Percentiles rank a stretch among this genome's conserved stretches.
These are phyloP conservation scores for Petrocephalus schoutedeni DNA, from an alignment of 2,797 vertebrate species.

Conservation along the genomic window DNA sequence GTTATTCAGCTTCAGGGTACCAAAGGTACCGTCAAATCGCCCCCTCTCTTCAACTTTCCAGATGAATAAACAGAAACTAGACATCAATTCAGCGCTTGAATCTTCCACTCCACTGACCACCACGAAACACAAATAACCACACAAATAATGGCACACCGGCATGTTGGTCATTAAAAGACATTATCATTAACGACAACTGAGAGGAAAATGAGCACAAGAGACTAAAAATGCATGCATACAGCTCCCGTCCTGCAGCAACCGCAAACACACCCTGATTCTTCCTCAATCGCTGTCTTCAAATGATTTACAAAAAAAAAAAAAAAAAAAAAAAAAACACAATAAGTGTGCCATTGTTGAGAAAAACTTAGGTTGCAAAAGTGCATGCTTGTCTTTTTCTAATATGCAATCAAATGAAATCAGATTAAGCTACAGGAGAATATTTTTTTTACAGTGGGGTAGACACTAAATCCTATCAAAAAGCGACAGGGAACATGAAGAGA, in stretches of 20 bases:
- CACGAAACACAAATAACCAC: neutral
- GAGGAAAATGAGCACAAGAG: neutral
- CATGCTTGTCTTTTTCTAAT: neutral
- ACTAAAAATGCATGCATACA: neutral
- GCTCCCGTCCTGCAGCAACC: neutral
- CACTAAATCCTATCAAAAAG: conserved; percentile 12
- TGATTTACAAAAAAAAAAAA: neutral
- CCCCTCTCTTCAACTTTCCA: neutral
- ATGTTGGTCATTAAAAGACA: neutral
- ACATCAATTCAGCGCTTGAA: neutral
- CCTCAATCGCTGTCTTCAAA: neutral
- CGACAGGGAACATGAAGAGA: conserved; percentile 36
- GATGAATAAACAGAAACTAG: neutral
- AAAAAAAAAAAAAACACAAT: neutral
- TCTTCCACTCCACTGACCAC: neutral
- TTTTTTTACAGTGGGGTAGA: neutral
- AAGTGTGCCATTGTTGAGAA: neutral
- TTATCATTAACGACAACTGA: neutral
- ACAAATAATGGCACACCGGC: neutral
- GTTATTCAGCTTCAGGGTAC: neutral
- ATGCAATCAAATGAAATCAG: neutral
- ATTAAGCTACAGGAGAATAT: neutral
- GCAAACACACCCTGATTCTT: neutral
- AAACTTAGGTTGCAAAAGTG: neutral
- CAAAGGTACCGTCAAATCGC: neutral